phyloP scores from a whole-genome alignment of 1,140 invertebrate species.

The Nasonia vitripennis region DNA sequence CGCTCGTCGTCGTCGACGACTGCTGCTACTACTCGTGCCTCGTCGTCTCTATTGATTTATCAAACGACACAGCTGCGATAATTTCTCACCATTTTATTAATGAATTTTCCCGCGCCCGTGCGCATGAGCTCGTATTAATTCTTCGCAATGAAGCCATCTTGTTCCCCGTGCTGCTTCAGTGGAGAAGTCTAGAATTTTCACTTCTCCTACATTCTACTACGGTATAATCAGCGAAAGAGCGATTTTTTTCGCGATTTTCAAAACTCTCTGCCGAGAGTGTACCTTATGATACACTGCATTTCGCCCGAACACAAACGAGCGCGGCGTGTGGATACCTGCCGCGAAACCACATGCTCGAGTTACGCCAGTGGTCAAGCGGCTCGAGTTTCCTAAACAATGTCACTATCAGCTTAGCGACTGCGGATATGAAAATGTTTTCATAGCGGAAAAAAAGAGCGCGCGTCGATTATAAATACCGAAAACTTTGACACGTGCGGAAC shows the following conservation, averaged over 20 bases:
- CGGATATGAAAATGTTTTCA: not conserved
- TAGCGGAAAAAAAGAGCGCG: not conserved
- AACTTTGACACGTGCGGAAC: not conserved
- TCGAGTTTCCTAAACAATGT: slow-evolving; percentile 23
- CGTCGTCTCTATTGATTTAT: slow-evolving; percentile 26
- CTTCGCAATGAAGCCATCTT: too few species aligned
- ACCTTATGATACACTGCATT: not conserved
- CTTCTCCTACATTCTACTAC: too few species aligned
- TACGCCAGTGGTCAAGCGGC: not conserved
- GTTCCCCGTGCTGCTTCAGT: too few species aligned
- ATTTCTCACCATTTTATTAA: slow-evolving; percentile 11
- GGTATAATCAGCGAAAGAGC: too few species aligned
- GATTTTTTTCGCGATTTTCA: too few species aligned
- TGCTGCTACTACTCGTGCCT: too few species aligned
- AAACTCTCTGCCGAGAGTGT: not conserved
- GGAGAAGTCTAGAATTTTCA: too few species aligned
- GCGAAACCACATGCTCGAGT: slow-evolving; percentile 17
- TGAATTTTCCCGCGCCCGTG: not conserved
- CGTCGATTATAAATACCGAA: not conserved
- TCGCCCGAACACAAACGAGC: not conserved
- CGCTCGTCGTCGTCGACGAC: not conserved
- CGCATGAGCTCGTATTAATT: too few species aligned
- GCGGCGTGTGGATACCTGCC: not conserved
- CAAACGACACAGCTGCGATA: not conserved
- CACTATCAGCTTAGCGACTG: not conserved